phyloP scores from a whole-genome alignment of 1,140 invertebrate species.

The Venturia canescens region DNA sequence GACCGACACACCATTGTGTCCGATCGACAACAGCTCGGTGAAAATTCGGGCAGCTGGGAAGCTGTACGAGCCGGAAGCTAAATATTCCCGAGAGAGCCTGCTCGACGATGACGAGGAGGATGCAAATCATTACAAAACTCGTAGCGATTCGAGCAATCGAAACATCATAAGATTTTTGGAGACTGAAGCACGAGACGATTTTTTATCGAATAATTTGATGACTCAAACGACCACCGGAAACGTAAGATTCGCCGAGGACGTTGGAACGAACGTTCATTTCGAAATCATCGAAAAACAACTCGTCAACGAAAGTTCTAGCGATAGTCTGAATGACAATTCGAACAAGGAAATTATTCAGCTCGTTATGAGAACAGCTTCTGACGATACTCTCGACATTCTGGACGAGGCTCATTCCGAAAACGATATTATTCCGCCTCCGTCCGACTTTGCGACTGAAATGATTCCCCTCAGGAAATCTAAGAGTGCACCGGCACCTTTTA shows the following conservation, averaged over 20 bases:
- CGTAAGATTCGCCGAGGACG: slow-evolving; percentile 35
- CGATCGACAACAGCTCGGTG: slow-evolving; percentile 66
- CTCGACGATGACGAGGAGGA: slow-evolving; percentile 24
- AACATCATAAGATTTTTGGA: slow-evolving; percentile 36
- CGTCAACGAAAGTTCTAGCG: slow-evolving; percentile 27
- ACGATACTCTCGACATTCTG: slow-evolving; percentile 51
- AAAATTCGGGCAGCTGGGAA: slow-evolving; percentile 68
- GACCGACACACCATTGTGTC: slow-evolving; percentile 59
- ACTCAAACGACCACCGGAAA: slow-evolving; percentile 11
- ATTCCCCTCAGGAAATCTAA: slow-evolving; percentile 73
- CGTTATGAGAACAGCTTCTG: slow-evolving; percentile 50
- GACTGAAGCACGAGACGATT: slow-evolving; percentile 31
- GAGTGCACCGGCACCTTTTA: slow-evolving; percentile 71
- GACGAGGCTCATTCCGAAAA: slow-evolving; percentile 56
- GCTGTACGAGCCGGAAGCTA: slow-evolving; percentile 62
- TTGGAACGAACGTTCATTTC: slow-evolving; percentile 12
- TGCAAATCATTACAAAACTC: slow-evolving; percentile 11
- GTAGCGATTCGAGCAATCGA: slow-evolving; percentile 29
- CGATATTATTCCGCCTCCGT: slow-evolving; percentile 61
- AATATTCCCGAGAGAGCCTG: slow-evolving; percentile 54
- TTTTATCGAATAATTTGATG: slow-evolving; percentile 37
- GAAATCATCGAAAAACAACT: background rate
- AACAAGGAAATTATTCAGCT: slow-evolving; percentile 53
- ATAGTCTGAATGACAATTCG: slow-evolving; percentile 51
- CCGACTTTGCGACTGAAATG: slow-evolving; percentile 64